Evolutionary conservation across 2,113 vertebrate genomes (phyloP).

Genomic region (Otus sunia): DNA sequence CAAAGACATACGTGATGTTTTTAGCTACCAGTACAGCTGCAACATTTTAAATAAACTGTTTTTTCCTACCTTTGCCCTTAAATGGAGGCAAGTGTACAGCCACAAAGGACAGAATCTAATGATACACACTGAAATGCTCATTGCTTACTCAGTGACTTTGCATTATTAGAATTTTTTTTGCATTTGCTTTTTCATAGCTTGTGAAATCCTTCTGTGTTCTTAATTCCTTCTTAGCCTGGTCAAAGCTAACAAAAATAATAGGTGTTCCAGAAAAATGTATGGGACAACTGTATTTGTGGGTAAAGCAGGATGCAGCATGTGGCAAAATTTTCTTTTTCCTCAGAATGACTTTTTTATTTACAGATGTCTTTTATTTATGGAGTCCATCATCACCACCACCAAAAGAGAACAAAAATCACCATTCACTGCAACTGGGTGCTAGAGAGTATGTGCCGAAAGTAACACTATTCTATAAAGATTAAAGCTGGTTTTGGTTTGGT

Average conservation of each 20-base stretch:
- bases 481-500: not conserved
- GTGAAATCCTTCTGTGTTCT: not conserved
- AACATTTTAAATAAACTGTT: not conserved
- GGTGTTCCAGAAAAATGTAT: not conserved
- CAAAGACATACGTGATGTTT: not conserved
- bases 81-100: not conserved
- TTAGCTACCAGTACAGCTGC: not conserved
- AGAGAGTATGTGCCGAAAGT: not conserved
- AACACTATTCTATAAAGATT: not conserved
- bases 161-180: not conserved
- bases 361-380: not conserved
- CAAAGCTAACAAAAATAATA: not conserved
- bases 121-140: not conserved
- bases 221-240: not conserved
- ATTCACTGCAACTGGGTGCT: not conserved
- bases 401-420: not conserved
- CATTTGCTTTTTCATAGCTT: not conserved
- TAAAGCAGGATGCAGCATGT: not conserved
- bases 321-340: not conserved
- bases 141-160: not conserved
- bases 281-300: not conserved
- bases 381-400: not conserved
- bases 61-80: not conserved
- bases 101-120: not conserved
- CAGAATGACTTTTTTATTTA: not conserved